These are phyloP conservation scores for Sebastes cheni DNA, from an alignment of 2,797 vertebrate genomes.

Conservation along the genomic window DNA sequence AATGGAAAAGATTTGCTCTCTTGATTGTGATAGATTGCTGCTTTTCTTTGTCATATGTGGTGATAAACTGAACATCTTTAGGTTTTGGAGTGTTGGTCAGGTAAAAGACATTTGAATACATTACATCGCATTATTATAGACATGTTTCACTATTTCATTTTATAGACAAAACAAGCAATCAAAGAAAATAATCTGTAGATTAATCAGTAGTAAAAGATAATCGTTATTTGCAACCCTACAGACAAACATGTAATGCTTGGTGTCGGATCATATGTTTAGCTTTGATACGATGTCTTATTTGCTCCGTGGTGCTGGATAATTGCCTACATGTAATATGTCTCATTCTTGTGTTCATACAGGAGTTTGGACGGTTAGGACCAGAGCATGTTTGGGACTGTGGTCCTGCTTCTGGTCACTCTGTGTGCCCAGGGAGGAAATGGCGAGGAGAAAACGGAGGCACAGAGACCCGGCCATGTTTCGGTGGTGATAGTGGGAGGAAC, in stretches of 20 bases:
- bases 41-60: background rate
- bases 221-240: background rate
- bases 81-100: background rate
- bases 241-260: background rate
- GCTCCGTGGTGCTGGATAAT: background rate
- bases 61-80: background rate
- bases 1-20: background rate
- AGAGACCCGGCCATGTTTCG: conserved; percentile 85
- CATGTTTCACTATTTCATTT: background rate
- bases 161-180: background rate
- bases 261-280: background rate
- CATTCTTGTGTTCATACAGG: conserved; percentile 52
- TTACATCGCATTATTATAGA: background rate
- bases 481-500: conserved; percentile 92
- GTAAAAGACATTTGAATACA: background rate
- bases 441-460: conserved; percentile 60
- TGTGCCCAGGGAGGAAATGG: conserved; percentile 56
- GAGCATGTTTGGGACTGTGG: conserved; percentile 73
- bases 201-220: background rate
- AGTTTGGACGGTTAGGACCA: conserved; percentile 32
- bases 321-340: background rate
- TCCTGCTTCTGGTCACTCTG: conserved; percentile 70
- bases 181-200: background rate
- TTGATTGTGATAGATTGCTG: background rate
- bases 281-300: background rate